phyloP scores from a whole-genome alignment of 2,113 vertebrate species.

The Heliornis fulica region DNA sequence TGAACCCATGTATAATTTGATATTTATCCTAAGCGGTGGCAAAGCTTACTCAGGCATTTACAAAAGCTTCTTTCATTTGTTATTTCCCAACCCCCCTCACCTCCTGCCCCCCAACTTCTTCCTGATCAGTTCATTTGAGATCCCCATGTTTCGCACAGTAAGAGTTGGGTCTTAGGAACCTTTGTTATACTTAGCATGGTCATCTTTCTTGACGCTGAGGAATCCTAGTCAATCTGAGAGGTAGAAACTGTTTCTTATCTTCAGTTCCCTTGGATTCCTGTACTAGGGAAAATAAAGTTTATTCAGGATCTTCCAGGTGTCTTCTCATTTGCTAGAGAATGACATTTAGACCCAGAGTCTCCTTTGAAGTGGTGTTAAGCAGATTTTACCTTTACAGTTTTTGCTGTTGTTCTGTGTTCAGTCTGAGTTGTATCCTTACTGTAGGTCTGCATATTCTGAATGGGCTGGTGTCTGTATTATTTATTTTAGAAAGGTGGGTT shows the following conservation, averaged over 20 bases:
- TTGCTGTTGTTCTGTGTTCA: not conserved
- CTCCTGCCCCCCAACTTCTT: not conserved
- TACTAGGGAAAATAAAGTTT: not conserved
- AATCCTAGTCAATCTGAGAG: not conserved
- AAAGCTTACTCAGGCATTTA: not conserved
- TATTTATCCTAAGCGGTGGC: not conserved
- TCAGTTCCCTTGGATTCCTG: not conserved
- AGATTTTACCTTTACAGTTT: not conserved
- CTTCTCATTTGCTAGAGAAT: not conserved
- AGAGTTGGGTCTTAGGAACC: not conserved
- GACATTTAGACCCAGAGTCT: not conserved
- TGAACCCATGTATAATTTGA: not conserved
- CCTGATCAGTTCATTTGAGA: not conserved
- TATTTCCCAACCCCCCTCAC: too few relatives aligned
- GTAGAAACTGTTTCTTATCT: not conserved
- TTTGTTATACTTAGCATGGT: not conserved
- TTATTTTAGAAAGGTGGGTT: not conserved
- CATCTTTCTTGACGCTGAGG: not conserved
- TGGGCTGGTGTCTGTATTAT: not conserved
- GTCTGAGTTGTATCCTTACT: not conserved
- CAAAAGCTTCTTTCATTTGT: not conserved
- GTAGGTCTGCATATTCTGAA: not conserved
- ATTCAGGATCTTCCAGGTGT: not conserved
- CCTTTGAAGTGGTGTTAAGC: not conserved
- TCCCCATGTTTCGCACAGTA: not conserved